These are phyloP conservation scores for Chiroxiphia lanceolata DNA, from an alignment of 2,797 vertebrate species.

Conservation along the genomic window DNA sequence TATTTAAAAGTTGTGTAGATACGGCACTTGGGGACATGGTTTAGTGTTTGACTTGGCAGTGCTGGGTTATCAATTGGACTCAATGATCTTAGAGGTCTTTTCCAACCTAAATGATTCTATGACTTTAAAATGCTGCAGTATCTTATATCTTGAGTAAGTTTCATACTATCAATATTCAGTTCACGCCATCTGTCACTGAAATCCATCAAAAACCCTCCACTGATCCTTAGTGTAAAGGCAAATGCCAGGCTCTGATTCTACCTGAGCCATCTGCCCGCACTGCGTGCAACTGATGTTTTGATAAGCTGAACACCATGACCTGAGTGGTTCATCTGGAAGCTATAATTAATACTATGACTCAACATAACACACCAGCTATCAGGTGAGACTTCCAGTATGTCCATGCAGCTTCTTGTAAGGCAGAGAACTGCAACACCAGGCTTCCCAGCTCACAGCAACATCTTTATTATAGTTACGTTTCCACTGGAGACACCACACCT, in stretches of 20 bases:
- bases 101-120: background rate
- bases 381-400: background rate
- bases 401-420: conserved; percentile 60
- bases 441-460: conserved; percentile 16
- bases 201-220: background rate
- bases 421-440: conserved; percentile 19
- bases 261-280: background rate
- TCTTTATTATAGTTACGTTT: conserved; percentile 69
- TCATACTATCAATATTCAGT: background rate
- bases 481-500: conserved; percentile 21
- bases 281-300: background rate
- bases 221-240: background rate
- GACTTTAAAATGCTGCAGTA: background rate
- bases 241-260: background rate
- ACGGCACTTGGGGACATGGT: background rate
- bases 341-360: conserved; percentile 61
- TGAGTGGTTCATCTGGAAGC: conserved; percentile 8
- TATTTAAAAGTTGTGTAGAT: background rate
- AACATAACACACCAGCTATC: conserved; percentile 11
- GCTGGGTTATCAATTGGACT: background rate
- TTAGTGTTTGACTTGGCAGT: background rate
- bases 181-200: background rate
- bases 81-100: background rate
- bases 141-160: background rate
- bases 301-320: background rate